Percentiles rank a stretch among this genome's conserved stretches.
phyloP scores from a whole-genome alignment of 2,113 vertebrate species.

The Ctenodactylus gundi region DNA sequence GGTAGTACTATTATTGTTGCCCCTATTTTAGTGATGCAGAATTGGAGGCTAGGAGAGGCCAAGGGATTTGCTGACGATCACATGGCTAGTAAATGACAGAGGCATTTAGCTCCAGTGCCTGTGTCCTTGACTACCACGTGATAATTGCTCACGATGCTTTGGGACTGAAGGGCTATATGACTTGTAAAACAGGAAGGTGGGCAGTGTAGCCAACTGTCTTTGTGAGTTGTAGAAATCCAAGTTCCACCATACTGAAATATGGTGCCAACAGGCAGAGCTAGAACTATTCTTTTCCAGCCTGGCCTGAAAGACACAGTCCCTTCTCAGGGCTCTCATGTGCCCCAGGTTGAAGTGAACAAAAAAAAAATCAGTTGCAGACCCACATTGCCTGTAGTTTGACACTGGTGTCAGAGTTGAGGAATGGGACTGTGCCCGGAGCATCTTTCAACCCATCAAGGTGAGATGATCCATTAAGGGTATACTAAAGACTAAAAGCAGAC shows the following conservation, averaged over 20 bases:
- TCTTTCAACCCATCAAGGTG: background rate
- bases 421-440: fast-evolving
- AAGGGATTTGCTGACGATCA: background rate
- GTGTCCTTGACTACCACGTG: background rate
- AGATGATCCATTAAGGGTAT: background rate
- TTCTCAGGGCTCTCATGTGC: background rate
- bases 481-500: background rate
- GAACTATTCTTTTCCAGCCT: background rate
- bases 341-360: background rate
- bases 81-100: background rate
- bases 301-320: background rate
- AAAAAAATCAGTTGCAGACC: background rate
- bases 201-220: background rate
- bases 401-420: background rate
- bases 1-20: too few relatives aligned
- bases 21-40: background rate
- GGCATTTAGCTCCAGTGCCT: fast-evolving
- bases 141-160: background rate
- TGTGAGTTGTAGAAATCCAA: background rate
- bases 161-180: fast-evolving
- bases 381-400: background rate
- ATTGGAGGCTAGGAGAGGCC: background rate
- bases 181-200: background rate
- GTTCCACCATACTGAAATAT: background rate
- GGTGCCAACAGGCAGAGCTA: background rate